phyloP scores from a whole-genome alignment of 2,888 invertebrate species.

The Coleophora flavipennella region DNA sequence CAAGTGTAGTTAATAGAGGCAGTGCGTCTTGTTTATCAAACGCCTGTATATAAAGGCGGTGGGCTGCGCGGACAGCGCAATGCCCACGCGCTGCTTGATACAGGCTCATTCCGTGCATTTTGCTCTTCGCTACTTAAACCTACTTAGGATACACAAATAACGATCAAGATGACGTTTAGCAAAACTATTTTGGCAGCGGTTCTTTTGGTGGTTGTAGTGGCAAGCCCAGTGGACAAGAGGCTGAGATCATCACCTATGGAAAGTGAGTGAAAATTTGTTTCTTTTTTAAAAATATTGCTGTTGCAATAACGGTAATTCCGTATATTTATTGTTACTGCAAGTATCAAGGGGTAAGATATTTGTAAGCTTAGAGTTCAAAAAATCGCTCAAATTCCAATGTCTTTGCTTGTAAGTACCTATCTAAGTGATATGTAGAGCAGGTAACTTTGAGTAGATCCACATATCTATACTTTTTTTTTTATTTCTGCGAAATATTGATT shows the following conservation, averaged over 20 bases:
- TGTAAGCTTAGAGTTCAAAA: too few species aligned
- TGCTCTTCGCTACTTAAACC: background rate
- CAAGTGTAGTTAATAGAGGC: conserved; percentile 1
- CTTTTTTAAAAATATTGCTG: too few species aligned
- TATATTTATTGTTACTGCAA: too few species aligned
- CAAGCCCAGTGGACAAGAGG: conserved; percentile 20
- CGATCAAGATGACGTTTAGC: conserved; percentile 24
- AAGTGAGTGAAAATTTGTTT: conserved; percentile 16
- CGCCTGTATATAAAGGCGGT: conserved; percentile 33
- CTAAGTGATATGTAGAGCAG: too few species aligned
- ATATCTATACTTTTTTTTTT: background rate
- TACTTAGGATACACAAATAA: background rate
- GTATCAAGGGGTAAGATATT: too few species aligned
- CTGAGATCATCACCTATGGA: conserved; percentile 1
- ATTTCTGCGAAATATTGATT: conserved; percentile 9
- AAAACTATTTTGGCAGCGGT: conserved; percentile 34
- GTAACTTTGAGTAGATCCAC: too few species aligned
- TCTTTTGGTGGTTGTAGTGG: conserved; percentile 24
- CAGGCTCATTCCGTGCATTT: too few species aligned
- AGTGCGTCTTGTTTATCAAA: conserved; percentile 27
- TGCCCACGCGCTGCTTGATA: too few species aligned
- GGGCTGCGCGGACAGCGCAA: conserved; percentile 9
- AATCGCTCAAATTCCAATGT: too few species aligned
- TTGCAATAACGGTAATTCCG: too few species aligned
- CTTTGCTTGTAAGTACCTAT: too few species aligned